Percentiles rank a stretch among this genome's conserved stretches.
phyloP scores from a whole-genome alignment of 2,113 vertebrate species.

The cattle (Bos taurus) region DNA sequence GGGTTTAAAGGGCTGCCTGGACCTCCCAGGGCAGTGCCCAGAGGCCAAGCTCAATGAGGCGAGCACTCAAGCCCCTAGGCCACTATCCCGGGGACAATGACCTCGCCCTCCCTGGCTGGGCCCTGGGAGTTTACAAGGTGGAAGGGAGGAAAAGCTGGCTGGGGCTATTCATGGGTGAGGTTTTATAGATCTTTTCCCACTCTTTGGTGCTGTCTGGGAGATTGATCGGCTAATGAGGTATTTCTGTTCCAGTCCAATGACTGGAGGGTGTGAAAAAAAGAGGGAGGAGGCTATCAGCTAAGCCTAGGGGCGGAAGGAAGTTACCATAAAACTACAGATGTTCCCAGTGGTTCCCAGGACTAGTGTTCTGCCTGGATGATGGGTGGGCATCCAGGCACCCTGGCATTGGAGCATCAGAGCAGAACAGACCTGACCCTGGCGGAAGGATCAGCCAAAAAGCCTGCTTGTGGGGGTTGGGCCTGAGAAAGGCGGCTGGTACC shows the following conservation, averaged over 20 bases:
- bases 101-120: not conserved
- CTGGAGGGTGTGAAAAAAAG: not conserved
- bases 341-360: not conserved
- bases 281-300: not conserved
- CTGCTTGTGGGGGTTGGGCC: not conserved
- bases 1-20: not conserved
- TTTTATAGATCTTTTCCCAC: constrained; percentile 48
- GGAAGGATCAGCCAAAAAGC: not conserved
- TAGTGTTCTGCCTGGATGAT: not conserved
- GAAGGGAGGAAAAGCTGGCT: not conserved
- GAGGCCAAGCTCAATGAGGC: not conserved
- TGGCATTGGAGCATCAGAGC: not conserved
- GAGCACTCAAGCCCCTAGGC: not conserved
- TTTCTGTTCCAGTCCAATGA: not conserved
- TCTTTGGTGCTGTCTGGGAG: not conserved
- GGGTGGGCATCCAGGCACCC: not conserved
- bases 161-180: not conserved
- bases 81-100: not conserved
- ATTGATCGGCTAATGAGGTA: not conserved
- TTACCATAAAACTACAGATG: not conserved
- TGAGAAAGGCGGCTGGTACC: not conserved
- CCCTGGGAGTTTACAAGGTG: not conserved
- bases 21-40: not conserved
- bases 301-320: not conserved
- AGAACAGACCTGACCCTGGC: not conserved